Evolutionary conservation across 2,888 invertebrate genomes (phyloP), one percentile per base, ranked within the genome.

Genomic region (Drosophila borborema): DNA sequence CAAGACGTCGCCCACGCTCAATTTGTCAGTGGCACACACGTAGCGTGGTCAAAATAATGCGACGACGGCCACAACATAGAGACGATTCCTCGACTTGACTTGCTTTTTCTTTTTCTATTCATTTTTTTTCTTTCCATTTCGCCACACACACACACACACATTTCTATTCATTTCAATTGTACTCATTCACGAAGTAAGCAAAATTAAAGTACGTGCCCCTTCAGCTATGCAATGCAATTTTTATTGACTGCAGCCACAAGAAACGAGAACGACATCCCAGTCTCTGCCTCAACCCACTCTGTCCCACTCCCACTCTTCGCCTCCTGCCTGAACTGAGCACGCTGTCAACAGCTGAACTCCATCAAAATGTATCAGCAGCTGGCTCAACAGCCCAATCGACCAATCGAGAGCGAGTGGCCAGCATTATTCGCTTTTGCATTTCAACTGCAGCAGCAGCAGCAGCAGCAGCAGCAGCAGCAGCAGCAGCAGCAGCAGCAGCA

Each of bases 181-280:
- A 67, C 85, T 81, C 85, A 75, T 84, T 85, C 85, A 82, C 90
- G 82, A 77, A 89, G 88, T 73, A 77, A 89, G 88, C 82, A 65
- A 87, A 89, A 86, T 89, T 81, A 89, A 87, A 87, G 58, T 81
- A 89, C 89, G 85, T 89, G 87, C 74, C 85, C 87, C 74, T 80
- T 74, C 69, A 67, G 80, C 77, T 49, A 82, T 83, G 82, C 82
- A 74, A 74, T 83, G 84, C 84, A 84, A 81, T 86, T 89, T 86
- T 79, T 86, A 86, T 89, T 88, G 83, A 82, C 80, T 72, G 76
- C 60, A 64, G 45, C 49, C 40, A 51, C 38, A 34, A 49, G 20
- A 51, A 43, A 58, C 53, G 46, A 43, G 7, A 46, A 40, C 38
- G 38, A 16, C 3, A 14, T 38, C 38, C 5, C 6, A 14, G 4